phyloP scores from a whole-genome alignment of 2,888 invertebrate genomes.

The Litoditis marina region DNA sequence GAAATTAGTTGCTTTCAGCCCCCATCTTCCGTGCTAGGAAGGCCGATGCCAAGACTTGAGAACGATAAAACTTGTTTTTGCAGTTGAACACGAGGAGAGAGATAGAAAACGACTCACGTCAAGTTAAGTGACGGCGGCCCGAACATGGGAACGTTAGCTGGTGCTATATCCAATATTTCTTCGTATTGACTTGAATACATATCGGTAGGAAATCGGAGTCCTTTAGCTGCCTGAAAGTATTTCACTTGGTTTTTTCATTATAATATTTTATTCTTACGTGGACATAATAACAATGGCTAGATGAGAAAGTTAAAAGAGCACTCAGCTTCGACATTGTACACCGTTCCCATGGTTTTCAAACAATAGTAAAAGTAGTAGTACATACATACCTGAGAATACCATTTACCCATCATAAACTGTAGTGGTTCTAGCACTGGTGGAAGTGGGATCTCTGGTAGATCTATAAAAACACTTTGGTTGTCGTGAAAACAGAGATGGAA shows the following conservation, averaged over 20 bases:
- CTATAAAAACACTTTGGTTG: conserved; percentile 17
- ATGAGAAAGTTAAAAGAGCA: too few relatives aligned
- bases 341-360: too few relatives aligned
- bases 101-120: conserved; percentile 44
- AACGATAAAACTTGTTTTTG: too few relatives aligned
- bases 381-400: conserved; percentile 50
- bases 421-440: conserved; percentile 62
- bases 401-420: conserved; percentile 60
- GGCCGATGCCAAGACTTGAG: too few relatives aligned
- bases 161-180: conserved; percentile 56
- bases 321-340: too few relatives aligned
- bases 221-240: conserved; percentile 43
- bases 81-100: too few relatives aligned
- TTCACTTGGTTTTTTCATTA: not conserved
- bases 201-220: conserved; percentile 58
- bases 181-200: conserved; percentile 54
- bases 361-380: not conserved
- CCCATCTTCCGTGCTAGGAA: too few relatives aligned
- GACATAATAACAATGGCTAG: too few relatives aligned
- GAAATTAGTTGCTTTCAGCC: too few relatives aligned
- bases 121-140: conserved; percentile 61
- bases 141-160: conserved; percentile 61
- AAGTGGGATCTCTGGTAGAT: conserved; percentile 55
- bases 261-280: too few relatives aligned
- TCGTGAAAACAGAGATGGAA: not conserved